Evolutionary conservation across 2,113 vertebrate species (phyloP).

Genomic region (Himantopus leucocephalus): DNA sequence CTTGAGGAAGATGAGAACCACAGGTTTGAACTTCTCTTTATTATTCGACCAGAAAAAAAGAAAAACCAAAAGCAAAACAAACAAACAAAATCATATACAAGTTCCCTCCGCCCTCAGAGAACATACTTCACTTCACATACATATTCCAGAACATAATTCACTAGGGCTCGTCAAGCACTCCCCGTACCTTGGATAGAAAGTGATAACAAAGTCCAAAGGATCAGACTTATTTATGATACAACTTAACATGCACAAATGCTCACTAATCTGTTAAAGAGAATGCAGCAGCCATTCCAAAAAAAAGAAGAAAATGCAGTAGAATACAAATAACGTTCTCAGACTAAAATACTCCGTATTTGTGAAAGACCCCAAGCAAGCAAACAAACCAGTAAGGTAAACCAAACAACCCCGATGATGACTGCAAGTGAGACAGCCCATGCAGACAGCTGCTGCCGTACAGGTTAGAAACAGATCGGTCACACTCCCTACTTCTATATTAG

Average conservation of each 20-base stretch:
- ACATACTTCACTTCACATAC: neutral
- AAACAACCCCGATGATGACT: neutral
- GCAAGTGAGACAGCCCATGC: neutral
- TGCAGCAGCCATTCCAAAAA: neutral
- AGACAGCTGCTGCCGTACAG: neutral
- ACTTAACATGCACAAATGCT: neutral
- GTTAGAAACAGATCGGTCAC: neutral
- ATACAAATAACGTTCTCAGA: neutral
- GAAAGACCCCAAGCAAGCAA: neutral
- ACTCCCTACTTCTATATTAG: neutral
- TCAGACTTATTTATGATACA: neutral
- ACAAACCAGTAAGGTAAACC: neutral
- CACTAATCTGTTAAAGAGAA: neutral
- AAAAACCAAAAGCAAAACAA: neutral
- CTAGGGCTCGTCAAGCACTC: neutral
- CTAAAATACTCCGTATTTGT: neutral
- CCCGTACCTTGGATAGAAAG: neutral
- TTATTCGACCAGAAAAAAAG: neutral
- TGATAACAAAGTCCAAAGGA: slow-evolving; percentile 41
- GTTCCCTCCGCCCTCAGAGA: neutral
- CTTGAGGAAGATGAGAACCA: neutral
- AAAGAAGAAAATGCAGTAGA: neutral
- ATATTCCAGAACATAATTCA: slow-evolving; percentile 1
- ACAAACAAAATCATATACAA: neutral
- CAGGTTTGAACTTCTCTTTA: neutral